Percentiles rank a stretch among this genome's conserved stretches.
Evolutionary conservation across 2,888 invertebrate species (phyloP).

Genomic region (Cephus pulcher): DNA sequence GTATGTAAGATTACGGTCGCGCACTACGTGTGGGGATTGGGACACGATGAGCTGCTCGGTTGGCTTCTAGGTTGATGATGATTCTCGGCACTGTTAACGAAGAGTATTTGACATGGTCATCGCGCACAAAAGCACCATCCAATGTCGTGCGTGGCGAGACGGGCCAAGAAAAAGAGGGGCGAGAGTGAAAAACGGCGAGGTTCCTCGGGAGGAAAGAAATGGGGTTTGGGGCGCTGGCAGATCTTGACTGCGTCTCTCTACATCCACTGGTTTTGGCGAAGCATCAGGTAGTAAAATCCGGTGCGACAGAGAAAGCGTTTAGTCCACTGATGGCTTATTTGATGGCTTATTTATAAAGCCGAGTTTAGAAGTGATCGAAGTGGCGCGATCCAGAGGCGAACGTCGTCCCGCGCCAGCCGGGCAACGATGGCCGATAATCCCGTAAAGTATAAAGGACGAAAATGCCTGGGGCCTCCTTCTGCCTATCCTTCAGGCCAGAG

Average conservation of each 20-base stretch:
- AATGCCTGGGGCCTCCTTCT: neutral
- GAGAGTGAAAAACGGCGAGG: neutral
- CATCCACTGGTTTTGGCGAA: neutral
- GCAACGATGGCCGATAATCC: neutral
- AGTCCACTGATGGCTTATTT: neutral
- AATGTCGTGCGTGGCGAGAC: neutral
- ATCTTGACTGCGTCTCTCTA: slow-evolving; percentile 2
- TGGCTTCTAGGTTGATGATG: neutral
- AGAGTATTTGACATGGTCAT: slow-evolving; percentile 29
- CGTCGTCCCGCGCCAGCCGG: neutral
- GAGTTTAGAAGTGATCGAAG: neutral
- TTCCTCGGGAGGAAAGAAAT: neutral
- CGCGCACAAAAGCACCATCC: slow-evolving; percentile 21
- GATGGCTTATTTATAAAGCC: neutral
- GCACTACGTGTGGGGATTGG: slow-evolving; percentile 14
- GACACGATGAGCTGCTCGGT: slow-evolving; percentile 2
- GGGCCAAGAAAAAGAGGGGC: neutral
- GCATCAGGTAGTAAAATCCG: neutral
- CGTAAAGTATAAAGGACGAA: neutral
- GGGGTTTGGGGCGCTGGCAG: neutral
- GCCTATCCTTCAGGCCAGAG: neutral
- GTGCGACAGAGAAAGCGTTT: neutral
- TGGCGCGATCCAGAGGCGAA: neutral
- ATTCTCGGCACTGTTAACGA: slow-evolving; percentile 23
- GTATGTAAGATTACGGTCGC: slow-evolving; percentile 16